Conservation (phyloP, 2,888 invertebrate species). For the Brenthis ino region DNA sequence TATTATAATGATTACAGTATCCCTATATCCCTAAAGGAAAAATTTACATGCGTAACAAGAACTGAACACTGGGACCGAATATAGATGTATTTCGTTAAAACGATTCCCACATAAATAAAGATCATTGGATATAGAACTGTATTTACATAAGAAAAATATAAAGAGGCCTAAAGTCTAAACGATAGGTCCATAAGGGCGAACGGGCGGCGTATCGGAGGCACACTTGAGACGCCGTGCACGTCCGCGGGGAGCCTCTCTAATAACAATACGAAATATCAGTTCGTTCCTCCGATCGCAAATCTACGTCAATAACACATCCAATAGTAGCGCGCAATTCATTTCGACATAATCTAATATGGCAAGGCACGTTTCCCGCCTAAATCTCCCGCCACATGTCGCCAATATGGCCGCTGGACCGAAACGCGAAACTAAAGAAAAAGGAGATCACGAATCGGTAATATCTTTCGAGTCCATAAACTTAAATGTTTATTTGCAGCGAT, state of each 20-base stretch:
- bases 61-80: slow-evolving; percentile 69
- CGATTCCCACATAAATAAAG: slow-evolving; percentile 83
- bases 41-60: slow-evolving; percentile 73
- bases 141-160: slow-evolving; percentile 83
- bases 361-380: slow-evolving; percentile 81
- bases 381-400: slow-evolving; percentile 82
- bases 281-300: slow-evolving; percentile 82
- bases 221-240: slow-evolving; percentile 68
- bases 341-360: slow-evolving; percentile 81
- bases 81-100: slow-evolving; percentile 80
- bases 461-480: slow-evolving; percentile 82
- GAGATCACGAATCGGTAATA: slow-evolving; percentile 82
- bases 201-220: slow-evolving; percentile 59
- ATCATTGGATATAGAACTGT: slow-evolving; percentile 81
- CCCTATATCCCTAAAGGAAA: slow-evolving; percentile 51
- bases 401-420: slow-evolving; percentile 79
- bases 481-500: slow-evolving; percentile 82
- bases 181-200: slow-evolving; percentile 73
- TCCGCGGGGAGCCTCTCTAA: slow-evolving; percentile 73
- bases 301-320: slow-evolving; percentile 83
- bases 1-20: not conserved
- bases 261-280: slow-evolving; percentile 83
- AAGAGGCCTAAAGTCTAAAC: slow-evolving; percentile 82
- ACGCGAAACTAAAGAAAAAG: slow-evolving; percentile 80
- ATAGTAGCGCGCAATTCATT: slow-evolving; percentile 81